Base-by-base conservation (phyloP, 2,113 vertebrate genomes). In the Athene cunicularia region DNA sequence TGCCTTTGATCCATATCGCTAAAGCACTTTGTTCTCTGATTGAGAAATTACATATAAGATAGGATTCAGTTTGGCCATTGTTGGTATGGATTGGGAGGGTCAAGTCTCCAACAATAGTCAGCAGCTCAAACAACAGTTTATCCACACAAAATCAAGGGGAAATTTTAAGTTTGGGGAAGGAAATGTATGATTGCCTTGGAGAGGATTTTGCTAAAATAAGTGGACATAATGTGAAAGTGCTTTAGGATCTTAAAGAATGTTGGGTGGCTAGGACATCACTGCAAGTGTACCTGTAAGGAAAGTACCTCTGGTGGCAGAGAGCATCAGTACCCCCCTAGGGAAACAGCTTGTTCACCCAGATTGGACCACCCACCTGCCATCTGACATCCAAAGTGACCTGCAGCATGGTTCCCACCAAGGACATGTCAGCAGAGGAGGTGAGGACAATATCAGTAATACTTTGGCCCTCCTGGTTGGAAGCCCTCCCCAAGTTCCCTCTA, bases 1-100 rank as follows among this genome's bases (percentile, higher is more conserved):
- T 86, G 71, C 35, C 92, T 94, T 92, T 96, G 75, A 94, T 92
- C 59, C 75, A 90, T 50, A 80, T 45, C 90, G 82, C 47, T 59
- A 71, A 86, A 95, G 50, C 20, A 83, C 67, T 94, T 94, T 88
- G 56, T 94, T 88, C 67, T 83, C 72, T 47, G 53, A 72, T 76
- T 88, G 68, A 86, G 80, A 94, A 94, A 91, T 14, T 11, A 80
- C 60, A 43, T 33, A 20, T 39, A 87, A 86, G 32, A 80, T 47
- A 83, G 68, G 63, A 90, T 95, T 80, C 68, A 39, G 13, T 97
- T 93, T 95, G 82, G 33, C 50, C 39, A 53, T 72, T 43, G 23
- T 3, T 41, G 60, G 23, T 0, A 0, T 49, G 45, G 27, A 32
- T 27, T 91, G 41, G 35, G 76, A 95, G 19, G 33, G 30, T 77